These are phyloP conservation scores for Branchellion lobata DNA, from an alignment of 2,888 invertebrate species.

Conservation along the genomic window DNA sequence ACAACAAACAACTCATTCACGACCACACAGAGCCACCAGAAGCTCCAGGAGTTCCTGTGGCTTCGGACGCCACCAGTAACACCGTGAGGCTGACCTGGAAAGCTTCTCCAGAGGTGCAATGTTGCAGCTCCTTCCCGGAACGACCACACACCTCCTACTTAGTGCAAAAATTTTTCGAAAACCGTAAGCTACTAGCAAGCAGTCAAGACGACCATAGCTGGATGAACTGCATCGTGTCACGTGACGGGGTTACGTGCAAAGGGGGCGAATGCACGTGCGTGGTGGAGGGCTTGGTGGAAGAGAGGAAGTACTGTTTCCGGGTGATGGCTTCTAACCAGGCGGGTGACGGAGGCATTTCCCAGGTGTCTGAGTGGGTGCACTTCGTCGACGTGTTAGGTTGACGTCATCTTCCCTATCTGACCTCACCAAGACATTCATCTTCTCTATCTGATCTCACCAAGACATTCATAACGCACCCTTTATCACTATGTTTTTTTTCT, in stretches of 20 bases:
- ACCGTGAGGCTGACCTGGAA: not conserved
- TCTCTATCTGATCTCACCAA: not conserved
- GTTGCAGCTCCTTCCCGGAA: not conserved
- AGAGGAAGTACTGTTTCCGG: conserved; percentile 19
- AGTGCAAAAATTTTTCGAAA: not conserved
- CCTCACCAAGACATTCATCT: not conserved
- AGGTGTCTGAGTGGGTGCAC: not conserved
- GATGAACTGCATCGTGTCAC: not conserved
- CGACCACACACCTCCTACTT: not conserved
- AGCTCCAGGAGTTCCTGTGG: not conserved
- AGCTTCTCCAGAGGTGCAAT: not conserved
- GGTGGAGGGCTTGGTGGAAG: conserved; percentile 33
- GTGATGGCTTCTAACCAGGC: conserved; percentile 28
- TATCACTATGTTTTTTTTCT: not conserved
- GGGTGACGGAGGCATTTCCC: conserved; percentile 1
- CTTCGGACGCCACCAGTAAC: not conserved
- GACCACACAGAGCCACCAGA: not conserved
- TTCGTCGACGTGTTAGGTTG: not conserved
- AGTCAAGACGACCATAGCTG: not conserved
- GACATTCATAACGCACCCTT: not conserved
- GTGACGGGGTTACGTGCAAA: not conserved
- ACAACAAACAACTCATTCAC: too few species aligned
- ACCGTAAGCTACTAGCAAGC: not conserved
- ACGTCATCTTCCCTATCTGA: not conserved
- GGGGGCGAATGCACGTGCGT: conserved; percentile 12